Conservation (phyloP, 2,888 invertebrate genomes). For the Tachina fera region DNA sequence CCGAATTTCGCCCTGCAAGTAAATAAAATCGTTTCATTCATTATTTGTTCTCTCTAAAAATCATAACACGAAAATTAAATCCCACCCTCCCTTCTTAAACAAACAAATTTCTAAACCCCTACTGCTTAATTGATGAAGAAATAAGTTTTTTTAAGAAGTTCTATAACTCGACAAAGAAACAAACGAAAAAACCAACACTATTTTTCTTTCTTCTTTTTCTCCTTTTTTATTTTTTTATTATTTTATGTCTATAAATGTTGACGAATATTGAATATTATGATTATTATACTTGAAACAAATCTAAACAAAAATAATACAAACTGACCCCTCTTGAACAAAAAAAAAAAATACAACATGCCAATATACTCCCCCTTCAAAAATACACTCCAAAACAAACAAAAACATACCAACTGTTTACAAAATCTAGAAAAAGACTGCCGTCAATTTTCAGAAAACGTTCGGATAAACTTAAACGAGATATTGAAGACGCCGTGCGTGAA, state of each 20-base stretch:
- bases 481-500: constrained; percentile 94
- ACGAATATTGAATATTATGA: constrained; percentile 66
- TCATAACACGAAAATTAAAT: constrained; percentile 38
- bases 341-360: constrained; percentile 34
- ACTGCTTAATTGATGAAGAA: too few relatives aligned
- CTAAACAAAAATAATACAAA: constrained; percentile 50
- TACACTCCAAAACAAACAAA: constrained; percentile 61
- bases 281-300: constrained; percentile 51
- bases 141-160: constrained; percentile 54
- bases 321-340: constrained; percentile 22
- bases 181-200: constrained; percentile 71
- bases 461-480: constrained; percentile 93
- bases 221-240: constrained; percentile 64
- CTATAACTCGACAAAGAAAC: constrained; percentile 66
- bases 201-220: constrained; percentile 72
- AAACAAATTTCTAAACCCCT: too few relatives aligned
- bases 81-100: constrained; percentile 21
- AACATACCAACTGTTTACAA: constrained; percentile 73
- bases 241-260: constrained; percentile 68
- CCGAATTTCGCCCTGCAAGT: constrained; percentile 9
- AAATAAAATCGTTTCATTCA: constrained; percentile 20
- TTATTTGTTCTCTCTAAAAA: constrained; percentile 52
- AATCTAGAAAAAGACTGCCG: constrained; percentile 83
- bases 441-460: constrained; percentile 90
- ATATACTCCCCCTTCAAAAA: constrained; percentile 28